Base-by-base conservation (phyloP, 2,888 invertebrate genomes). In the Caenorhabditis afra region DNA sequence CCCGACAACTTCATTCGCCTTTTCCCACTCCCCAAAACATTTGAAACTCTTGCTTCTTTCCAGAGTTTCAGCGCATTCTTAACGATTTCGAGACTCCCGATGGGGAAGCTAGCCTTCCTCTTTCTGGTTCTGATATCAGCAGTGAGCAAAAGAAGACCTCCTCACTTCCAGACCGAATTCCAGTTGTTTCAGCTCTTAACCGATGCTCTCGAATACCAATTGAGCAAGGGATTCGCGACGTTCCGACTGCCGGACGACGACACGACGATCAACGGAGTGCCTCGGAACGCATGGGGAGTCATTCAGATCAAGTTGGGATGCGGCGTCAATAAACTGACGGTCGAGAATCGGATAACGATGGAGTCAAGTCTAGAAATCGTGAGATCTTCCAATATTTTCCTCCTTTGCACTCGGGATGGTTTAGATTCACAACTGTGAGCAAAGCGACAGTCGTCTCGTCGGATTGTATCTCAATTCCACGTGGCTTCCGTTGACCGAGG, bases 391-490 rank as follows among this genome's bases (percentile, higher is more conserved):
- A 37, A n/a, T 16, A n/a, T 39, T 12, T 3, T 20, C 10, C 14
- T 10, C 23, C n/a, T 12, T 39, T 53, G 4, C 47, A 16, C 45
- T 47, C n/a, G n/a, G n/a, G n/a, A n/a, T n/a, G 29, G 3, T 29
- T 29, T 23, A 77, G 77, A 70, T 77, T 14, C 64, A 70, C 16
- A 71, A 73, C 37, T 78, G 78, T 50, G 39, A 49, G 23, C 22
- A 61, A 55, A 16, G 41, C 0, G 55, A 65, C 11, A 20, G 16
- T 7, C 8, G 62, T 11, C 18, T 78, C 4, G 59, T 66, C 35
- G 77, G 61, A 20, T 12, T 78, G 16, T 61, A 20, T 11, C 16
- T 57, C 22, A 70, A 77, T 41, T 62, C 55, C 20, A 49, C 62
- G 12, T 68, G 57, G 55, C 23, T 37, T 37, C 49, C 62, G 14